Percentiles rank a stretch among this genome's conserved stretches.
Evolutionary conservation across 2,888 invertebrate genomes (phyloP).

Genomic region (Epinotia nisella): DNA sequence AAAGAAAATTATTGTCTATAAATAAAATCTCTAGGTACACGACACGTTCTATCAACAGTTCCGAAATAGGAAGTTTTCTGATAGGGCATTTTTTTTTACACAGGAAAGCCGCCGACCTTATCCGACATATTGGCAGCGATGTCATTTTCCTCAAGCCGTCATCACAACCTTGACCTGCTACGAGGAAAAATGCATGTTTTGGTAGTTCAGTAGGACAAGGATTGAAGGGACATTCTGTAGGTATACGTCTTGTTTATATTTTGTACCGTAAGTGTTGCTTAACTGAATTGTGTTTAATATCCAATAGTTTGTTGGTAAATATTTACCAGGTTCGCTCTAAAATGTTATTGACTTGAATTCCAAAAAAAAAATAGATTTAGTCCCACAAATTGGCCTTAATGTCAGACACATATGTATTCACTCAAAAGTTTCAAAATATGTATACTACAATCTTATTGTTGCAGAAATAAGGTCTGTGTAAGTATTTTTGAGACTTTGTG

Average conservation of each 20-base stretch:
- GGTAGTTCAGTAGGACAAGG: constrained; percentile 2
- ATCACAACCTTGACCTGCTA: constrained; percentile 76
- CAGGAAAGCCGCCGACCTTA: constrained; percentile 37
- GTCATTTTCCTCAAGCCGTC: constrained; percentile 54
- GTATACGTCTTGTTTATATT: neutral
- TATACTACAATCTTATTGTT: no score
- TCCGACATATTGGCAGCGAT: constrained; percentile 26
- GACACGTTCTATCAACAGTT: neutral
- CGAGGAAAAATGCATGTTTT: constrained; percentile 39
- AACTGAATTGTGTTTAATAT: constrained; percentile 7
- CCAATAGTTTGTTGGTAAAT: constrained; percentile 4
- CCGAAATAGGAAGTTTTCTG: constrained; percentile 22
- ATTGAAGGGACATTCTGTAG: neutral
- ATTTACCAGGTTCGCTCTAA: neutral
- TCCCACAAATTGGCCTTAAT: neutral
- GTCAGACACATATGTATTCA: no score
- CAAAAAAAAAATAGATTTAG: neutral
- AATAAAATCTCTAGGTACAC: constrained; percentile 8
- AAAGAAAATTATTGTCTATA: constrained; percentile 5
- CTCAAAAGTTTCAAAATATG: no score
- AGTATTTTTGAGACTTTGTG: no score
- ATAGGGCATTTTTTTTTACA: constrained; percentile 10
- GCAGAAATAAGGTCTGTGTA: no score
- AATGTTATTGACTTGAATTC: neutral
- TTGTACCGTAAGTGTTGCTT: neutral